Evolutionary conservation across 2,888 invertebrate genomes (phyloP), one percentile per base, ranked within the genome.

Genomic region (Chaetoderma sp.): DNA sequence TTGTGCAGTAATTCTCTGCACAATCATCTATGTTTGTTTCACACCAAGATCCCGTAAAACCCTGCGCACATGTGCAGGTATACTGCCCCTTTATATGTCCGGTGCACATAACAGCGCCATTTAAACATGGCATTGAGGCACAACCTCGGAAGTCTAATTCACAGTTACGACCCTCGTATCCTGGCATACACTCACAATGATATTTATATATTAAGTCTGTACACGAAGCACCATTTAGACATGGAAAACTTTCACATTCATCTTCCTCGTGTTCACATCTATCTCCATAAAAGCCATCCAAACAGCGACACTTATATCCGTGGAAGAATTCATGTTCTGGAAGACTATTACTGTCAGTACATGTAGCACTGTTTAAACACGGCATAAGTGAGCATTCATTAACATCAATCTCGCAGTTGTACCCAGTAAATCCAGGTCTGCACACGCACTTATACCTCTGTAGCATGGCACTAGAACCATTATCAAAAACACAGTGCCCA

Each of bases 321-420:
- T 75, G 64, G 49, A 67, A 73, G 50, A 76, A 77, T 81, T 45
- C 44, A 42, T 82, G 65, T 36, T 50, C 59, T 13, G 62, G 61
- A 8, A 65, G 36, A 16, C 65, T 56, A 8, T 68, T 62, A 60
- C 72, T 71, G 30, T 96, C 96, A 73, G 95, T 89, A 80, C 97
- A 97, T 60, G 95, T 95, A 65, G 95, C 97, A 75, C 95, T 95
- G 87, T 96, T 96, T 82, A 93, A 92, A 86, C 97, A 97, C 0
- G 96, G 97, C 86, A 94, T 94, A 18, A 95, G 95, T 86, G 95
- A 94, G 87, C 97, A 97, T 86, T 97, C 97, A 88, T 97, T 95
- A 76, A 96, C 94, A 88, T 97, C 77, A 6, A 63, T 68, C 58
- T 78, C 78, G 68, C 82, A 82, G 10, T 68, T 58, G 6, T 52